A percentile compares a stretch with the other conserved stretches of the same genome.
Conservation (phyloP, 2,113 vertebrate species). For the Pelodiscus sinensis region DNA sequence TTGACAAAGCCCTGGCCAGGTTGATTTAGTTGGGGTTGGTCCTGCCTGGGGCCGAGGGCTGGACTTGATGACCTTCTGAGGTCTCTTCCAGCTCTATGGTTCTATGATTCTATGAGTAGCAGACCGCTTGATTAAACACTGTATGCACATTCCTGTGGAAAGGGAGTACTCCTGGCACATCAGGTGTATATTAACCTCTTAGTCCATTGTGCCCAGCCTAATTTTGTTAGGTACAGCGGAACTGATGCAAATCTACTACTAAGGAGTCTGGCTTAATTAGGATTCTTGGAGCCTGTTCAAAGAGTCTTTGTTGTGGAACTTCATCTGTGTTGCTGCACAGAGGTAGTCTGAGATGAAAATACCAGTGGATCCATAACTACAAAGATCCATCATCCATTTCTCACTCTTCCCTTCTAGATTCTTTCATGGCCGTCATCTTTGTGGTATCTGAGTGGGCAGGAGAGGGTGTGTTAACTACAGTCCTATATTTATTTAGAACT, state of each 20-base stretch:
- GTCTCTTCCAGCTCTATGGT: no score
- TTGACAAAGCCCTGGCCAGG: no score
- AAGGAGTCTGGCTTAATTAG: accelerated
- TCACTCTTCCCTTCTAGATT: neutral
- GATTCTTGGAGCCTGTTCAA: neutral
- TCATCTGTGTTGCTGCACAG: neutral
- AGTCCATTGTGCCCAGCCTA: neutral
- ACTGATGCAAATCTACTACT: neutral
- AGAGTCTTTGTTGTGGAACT: neutral
- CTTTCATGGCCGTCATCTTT: neutral
- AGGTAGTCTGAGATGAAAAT: neutral
- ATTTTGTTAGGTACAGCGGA: neutral
- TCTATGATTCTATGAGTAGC: no score
- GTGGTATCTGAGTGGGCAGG: neutral
- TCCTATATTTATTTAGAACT: neutral
- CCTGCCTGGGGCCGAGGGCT: no score
- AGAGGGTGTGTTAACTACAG: neutral
- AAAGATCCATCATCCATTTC: neutral
- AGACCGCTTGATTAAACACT: accelerated
- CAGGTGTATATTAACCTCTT: neutral
- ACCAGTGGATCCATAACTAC: neutral
- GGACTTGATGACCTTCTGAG: no score
- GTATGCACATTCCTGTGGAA: neutral
- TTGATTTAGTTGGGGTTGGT: no score
- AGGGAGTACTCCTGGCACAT: accelerated